Base-by-base conservation (phyloP, 1,140 invertebrate species). In the Pseudoatta argentina region DNA sequence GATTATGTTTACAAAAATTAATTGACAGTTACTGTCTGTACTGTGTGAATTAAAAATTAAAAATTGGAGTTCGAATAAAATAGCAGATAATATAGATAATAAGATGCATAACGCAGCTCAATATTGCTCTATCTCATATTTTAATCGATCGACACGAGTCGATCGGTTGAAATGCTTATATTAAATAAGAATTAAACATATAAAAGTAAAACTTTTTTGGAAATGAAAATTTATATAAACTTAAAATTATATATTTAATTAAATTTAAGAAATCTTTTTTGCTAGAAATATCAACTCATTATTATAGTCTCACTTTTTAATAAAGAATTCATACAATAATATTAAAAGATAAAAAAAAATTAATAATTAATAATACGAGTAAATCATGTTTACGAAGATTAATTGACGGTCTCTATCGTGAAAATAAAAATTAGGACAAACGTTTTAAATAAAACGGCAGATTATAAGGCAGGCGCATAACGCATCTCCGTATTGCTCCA, bases 81-180 rank as follows among this genome's bases (percentile, higher is more conserved):
- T 12, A 12, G 12, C 14, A 24, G 24, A 44, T 34, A 85, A 79
- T 79, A 57, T 55, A 39, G 34, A 0, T 39, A 66, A 59, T 34
- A 81, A 71, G 3, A 6, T n/a, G 39, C n/a, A 30, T 30, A 30
- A 30, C 0, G 3, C 30, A 34, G 5, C 69, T 51, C 69, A 39
- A 83, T 61, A 83, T 61, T 83, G 39, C 63, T 51, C 39, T 39
- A 63, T 83, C 55, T 83, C 48, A 75, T 83, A 75, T 82, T 82
- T 34, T 34, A 34, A 34, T 34, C 30, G 5, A 34, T 34, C 30
- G 55, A 61, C 69, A 57, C 77, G 73, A 88, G 66, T 89, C 75
- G 76, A 82, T 89, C 66, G 73, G 44, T 64, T 59, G 59, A 53
- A 69, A 89, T 86, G 86, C 88, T 44, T 44, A 44, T 44, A 44